A percentile compares a stretch with the other conserved stretches of the same genome.
phyloP scores from a whole-genome alignment of 2,888 invertebrate genomes.

The Drosophila sordidapex region DNA sequence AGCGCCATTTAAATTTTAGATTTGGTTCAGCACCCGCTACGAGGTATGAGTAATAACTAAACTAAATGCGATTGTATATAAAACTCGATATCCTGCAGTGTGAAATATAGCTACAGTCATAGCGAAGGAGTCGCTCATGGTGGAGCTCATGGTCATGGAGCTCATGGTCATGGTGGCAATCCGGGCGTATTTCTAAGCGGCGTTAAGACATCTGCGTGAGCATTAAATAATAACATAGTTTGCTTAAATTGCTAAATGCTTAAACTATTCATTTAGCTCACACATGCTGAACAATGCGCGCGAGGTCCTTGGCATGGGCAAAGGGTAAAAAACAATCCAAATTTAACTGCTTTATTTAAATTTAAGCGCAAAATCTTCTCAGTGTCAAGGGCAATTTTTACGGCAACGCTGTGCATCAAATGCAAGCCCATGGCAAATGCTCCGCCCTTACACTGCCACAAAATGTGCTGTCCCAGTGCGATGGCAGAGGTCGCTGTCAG shows the following conservation, averaged over 20 bases:
- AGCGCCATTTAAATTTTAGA: conserved; percentile 65
- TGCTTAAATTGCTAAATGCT: neutral
- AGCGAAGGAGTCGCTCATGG: conserved; percentile 5
- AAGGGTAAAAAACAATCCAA: conserved; percentile 50
- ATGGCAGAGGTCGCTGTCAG: conserved; percentile 72
- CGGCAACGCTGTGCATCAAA: conserved; percentile 57
- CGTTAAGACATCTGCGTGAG: conserved; percentile 68
- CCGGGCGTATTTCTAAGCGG: conserved; percentile 18
- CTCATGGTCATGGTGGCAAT: conserved; percentile 22
- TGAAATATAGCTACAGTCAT: conserved; percentile 48
- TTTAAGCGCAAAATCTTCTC: neutral
- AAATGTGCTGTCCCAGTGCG: conserved; percentile 74
- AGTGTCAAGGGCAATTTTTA: conserved; percentile 66
- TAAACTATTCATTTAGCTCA: conserved; percentile 9
- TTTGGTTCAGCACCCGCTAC: conserved; percentile 40
- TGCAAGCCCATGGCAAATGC: conserved; percentile 71
- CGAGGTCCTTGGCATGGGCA: conserved; percentile 54
- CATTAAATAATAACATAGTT: neutral
- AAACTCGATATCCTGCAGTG: conserved; percentile 23
- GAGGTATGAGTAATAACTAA: conserved; percentile 54
- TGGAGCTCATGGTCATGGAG: conserved; percentile 24
- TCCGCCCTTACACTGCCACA: conserved; percentile 62
- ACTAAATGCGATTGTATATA: conserved; percentile 21
- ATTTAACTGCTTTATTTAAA: neutral
- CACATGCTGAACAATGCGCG: conserved; percentile 49